These are phyloP conservation scores for Monochamus saltuarius DNA, from an alignment of 1,140 invertebrate genomes.

Conservation along the genomic window DNA sequence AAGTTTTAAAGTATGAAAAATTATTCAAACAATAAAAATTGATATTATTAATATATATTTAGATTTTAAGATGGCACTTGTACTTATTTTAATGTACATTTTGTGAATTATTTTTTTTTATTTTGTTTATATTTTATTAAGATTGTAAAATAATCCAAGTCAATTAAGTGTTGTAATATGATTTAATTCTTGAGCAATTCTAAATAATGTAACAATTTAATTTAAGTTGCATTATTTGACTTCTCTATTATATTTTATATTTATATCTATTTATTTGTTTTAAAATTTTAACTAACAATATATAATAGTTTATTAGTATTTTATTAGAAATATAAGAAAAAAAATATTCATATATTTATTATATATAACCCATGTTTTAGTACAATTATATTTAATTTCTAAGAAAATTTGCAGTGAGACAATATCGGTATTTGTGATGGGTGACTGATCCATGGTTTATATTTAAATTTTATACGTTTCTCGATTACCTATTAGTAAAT, in stretches of 20 bases:
- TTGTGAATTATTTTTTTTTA: slow-evolving; percentile 31
- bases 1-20: slow-evolving; percentile 29
- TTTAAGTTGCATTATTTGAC: slow-evolving; percentile 9
- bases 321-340: slow-evolving; percentile 19
- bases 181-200: slow-evolving; percentile 7
- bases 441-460: slow-evolving; percentile 27
- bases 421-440: slow-evolving; percentile 40
- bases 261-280: slow-evolving; percentile 35
- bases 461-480: slow-evolving; percentile 36
- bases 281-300: slow-evolving; percentile 27
- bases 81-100: slow-evolving; percentile 39
- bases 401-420: slow-evolving; percentile 31
- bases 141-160: slow-evolving; percentile 38
- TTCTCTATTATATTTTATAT: slow-evolving; percentile 31
- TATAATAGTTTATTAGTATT: slow-evolving; percentile 19
- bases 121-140: slow-evolving; percentile 29
- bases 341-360: slow-evolving; percentile 35
- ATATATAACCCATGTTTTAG: slow-evolving; percentile 34
- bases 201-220: slow-evolving; percentile 10
- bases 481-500: slow-evolving; percentile 19
- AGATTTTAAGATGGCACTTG: slow-evolving; percentile 31
- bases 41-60: slow-evolving; percentile 29
- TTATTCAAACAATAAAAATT: slow-evolving; percentile 24
- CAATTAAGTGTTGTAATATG: slow-evolving; percentile 34
- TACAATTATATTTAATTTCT: slow-evolving; percentile 35